These are phyloP conservation scores for Platycnemis pennipes DNA, from an alignment of 2,888 invertebrate genomes.

Conservation along the genomic window DNA sequence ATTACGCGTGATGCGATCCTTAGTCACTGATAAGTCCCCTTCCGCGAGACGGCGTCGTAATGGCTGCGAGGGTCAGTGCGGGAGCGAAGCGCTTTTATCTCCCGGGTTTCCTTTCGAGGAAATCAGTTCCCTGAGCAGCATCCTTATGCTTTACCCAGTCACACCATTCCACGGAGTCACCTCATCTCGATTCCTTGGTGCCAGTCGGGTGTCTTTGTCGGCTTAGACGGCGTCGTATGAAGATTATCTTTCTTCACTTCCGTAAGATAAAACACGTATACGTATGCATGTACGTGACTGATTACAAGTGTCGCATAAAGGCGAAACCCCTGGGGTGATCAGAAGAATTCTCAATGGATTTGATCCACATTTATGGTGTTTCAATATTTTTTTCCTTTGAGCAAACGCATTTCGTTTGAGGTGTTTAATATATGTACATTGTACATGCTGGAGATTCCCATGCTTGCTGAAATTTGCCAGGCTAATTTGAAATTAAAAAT, in stretches of 20 bases:
- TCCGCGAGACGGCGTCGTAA: not conserved
- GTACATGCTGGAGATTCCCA: no score
- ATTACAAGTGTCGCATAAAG: no score
- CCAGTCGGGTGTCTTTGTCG: not conserved
- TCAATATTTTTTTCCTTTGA: no score
- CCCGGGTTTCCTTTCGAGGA: not conserved
- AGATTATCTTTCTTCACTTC: not conserved
- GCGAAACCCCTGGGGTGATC: not conserved
- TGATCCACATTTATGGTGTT: no score
- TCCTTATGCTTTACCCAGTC: not conserved
- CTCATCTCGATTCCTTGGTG: not conserved
- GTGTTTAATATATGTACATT: no score
- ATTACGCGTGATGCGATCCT: conserved; percentile 30
- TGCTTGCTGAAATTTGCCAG: no score
- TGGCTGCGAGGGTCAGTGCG: conserved; percentile 15
- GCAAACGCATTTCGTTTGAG: no score
- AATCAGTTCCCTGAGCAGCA: not conserved
- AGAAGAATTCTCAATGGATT: not conserved
- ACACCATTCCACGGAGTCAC: not conserved
- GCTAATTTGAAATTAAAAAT: no score
- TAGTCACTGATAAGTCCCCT: not conserved
- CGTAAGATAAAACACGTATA: not conserved
- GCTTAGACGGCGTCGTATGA: not conserved
- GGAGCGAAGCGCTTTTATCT: not conserved
- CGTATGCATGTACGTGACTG: no score